phyloP scores from a whole-genome alignment of 2,113 vertebrate genomes.

The Platichthys stellatus region DNA sequence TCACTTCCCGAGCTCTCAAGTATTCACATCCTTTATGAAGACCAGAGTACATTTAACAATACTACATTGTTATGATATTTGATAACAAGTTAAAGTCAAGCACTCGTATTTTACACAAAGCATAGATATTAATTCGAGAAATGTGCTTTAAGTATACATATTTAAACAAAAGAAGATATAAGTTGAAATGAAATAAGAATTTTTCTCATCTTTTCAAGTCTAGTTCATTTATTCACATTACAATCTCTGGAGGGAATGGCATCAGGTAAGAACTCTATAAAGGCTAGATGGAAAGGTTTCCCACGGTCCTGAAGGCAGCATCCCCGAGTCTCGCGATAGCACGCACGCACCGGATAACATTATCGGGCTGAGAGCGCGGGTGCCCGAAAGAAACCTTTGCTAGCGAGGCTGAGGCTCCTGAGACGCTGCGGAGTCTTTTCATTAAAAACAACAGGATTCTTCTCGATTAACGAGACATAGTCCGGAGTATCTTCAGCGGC shows the following conservation, averaged over 20 bases:
- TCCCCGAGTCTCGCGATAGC: conserved; percentile 62
- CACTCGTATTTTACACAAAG: too few relatives aligned
- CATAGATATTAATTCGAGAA: too few relatives aligned
- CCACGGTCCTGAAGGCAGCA: conserved; percentile 4
- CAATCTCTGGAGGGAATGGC: neutral
- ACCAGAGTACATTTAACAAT: too few relatives aligned
- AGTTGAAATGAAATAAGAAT: too few relatives aligned
- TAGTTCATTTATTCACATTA: too few relatives aligned
- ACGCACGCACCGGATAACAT: neutral
- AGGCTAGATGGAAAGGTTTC: neutral
- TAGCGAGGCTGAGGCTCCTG: conserved; percentile 59
- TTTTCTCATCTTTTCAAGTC: too few relatives aligned
- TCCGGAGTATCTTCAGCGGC: conserved; percentile 7
- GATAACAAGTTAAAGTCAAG: too few relatives aligned
- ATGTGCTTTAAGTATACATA: too few relatives aligned
- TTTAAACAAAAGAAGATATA: too few relatives aligned
- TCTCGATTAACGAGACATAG: conserved; percentile 5
- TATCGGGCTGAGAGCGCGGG: conserved; percentile 52
- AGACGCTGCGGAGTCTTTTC: conserved; percentile 63
- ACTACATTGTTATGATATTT: too few relatives aligned
- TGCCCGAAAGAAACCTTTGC: conserved; percentile 44
- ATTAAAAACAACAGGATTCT: conserved; percentile 52
- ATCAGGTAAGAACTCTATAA: too few relatives aligned
- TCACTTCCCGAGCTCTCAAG: too few relatives aligned
- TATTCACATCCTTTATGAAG: neutral